Evolutionary conservation across 2,888 invertebrate species (phyloP).

Genomic region (Pecten maximus): DNA sequence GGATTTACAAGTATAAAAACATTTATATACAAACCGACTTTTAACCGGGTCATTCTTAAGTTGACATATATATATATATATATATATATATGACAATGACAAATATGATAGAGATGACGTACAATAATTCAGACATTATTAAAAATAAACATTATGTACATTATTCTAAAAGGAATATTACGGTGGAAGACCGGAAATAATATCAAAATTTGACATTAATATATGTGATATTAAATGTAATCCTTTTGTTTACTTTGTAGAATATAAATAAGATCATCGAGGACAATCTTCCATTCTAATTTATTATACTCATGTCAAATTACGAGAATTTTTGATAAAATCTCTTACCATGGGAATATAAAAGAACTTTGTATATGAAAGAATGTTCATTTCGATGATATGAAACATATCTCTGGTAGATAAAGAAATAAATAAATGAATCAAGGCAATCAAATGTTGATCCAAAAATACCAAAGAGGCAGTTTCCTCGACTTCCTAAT

Average conservation of each 20-base stretch:
- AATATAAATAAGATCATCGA: neutral
- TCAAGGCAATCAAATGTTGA: neutral
- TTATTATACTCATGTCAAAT: neutral
- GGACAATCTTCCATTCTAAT: neutral
- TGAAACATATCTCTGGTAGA: neutral
- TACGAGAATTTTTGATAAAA: neutral
- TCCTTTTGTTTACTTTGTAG: neutral
- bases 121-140: neutral
- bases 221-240: neutral
- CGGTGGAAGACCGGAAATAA: neutral
- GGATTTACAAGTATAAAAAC: neutral
- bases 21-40: neutral
- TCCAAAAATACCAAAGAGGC: neutral
- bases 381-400: neutral
- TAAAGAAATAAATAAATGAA: neutral
- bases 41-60: neutral
- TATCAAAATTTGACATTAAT: neutral
- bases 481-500: neutral
- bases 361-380: neutral
- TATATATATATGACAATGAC: neutral
- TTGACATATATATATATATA: neutral
- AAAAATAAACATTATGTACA: conserved; percentile 15
- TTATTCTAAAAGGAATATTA: neutral
- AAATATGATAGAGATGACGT: neutral
- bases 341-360: neutral